Evolutionary conservation across 2,113 vertebrate species (phyloP), one percentile per base, ranked within the genome.

Genomic region (Trichomycterus rosablanca): DNA sequence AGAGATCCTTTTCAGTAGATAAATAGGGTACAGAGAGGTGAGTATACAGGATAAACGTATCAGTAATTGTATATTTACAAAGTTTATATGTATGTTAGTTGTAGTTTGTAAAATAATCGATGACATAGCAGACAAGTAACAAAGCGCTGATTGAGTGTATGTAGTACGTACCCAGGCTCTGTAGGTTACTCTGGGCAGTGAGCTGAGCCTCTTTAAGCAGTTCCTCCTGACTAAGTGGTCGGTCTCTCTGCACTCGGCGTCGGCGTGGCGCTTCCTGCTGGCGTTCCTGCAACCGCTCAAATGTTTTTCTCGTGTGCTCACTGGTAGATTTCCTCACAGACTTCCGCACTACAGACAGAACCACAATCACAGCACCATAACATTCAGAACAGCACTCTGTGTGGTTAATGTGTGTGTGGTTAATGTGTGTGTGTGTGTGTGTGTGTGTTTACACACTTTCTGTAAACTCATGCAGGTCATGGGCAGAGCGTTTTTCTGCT

Each of bases 321-420:
- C 94, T 95, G 3, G 95, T 98, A 1, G 94, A 97, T 51, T 97
- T 93, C 1, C 95, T 85, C 84, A 97, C 92, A 16, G 93, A 92
- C 79, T 97, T 97, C 7, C 95, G 82, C 34, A 90, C 94, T 93
- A 68, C 6, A 32, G 26, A 57, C 30, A 14, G 10, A 63, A 16
- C 43, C 2, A 30, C 4, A 2, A 12, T n/a, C n/a, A n/a, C n/a
- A n/a, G n/a, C n/a, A n/a, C n/a, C n/a, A n/a, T n/a, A n/a, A n/a
- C n/a, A n/a, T n/a, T n/a, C n/a, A n/a, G n/a, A n/a, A n/a, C n/a
- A n/a, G n/a, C n/a, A n/a, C n/a, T n/a, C n/a, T n/a, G n/a, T n/a
- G n/a, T n/a, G n/a, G n/a, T n/a, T n/a, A n/a, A n/a, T n/a, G n/a
- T n/a, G n/a, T n/a, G n/a, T n/a, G n/a, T n/a, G n/a, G n/a, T n/a